phyloP scores from a whole-genome alignment of 2,113 vertebrate species.

The Xenus cinereus region DNA sequence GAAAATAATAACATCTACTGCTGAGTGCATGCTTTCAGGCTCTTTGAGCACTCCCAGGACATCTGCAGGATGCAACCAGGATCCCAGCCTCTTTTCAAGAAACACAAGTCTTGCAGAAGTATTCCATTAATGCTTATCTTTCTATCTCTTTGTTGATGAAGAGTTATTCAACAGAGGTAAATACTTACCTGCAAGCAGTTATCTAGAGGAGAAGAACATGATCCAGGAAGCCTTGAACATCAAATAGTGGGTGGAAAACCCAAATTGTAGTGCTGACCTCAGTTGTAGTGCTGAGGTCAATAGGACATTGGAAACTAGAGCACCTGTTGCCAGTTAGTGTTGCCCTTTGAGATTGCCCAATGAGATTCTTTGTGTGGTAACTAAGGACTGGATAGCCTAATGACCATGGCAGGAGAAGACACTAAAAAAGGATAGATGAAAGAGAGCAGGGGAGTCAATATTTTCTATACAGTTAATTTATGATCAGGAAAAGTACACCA shows the following conservation, averaged over 20 bases:
- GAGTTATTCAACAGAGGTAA: not conserved
- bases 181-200: not conserved
- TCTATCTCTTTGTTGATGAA: not conserved
- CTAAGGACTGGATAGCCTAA: not conserved
- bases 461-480: not conserved
- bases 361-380: not conserved
- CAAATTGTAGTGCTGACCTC: not conserved
- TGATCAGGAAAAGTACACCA: not conserved
- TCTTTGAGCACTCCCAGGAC: not conserved
- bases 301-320: not conserved
- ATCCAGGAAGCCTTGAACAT: not conserved
- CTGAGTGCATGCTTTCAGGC: not conserved
- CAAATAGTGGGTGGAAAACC: not conserved
- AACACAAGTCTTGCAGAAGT: not conserved
- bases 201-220: not conserved
- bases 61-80: not conserved
- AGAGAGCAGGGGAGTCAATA: not conserved
- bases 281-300: not conserved
- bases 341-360: not conserved
- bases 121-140: not conserved
- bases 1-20: not conserved
- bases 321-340: not conserved
- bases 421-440: not conserved
- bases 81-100: not conserved
- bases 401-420: not conserved